Evolutionary conservation across 1,140 invertebrate species (phyloP), one percentile per base, ranked within the genome.

Genomic region (Portunus trituberculatus): DNA sequence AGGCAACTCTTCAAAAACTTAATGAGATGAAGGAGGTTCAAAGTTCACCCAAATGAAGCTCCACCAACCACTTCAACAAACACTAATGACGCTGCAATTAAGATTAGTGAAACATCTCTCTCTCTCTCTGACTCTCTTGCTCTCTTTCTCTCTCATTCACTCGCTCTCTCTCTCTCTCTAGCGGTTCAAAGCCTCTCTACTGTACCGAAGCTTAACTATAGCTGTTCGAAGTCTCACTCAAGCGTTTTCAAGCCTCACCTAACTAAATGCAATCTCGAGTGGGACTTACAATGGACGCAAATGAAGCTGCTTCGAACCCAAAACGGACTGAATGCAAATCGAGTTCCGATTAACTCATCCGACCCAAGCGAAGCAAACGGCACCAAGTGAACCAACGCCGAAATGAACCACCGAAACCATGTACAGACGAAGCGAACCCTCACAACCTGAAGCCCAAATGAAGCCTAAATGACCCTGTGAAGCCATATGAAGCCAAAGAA

Each of bases 181-280:
- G 67, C 48, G 88, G 39, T n/a, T 52, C 48, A 90, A 48, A 52
- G 88, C 88, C 29, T 90, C 88, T 48, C 32, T 89, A 89, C 16
- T 39, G 39, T 89, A 14, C 16, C 16, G 45, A 90, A 90, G 48
- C 88, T 8, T 90, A 76, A 76, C 67, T 76, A 76, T 76, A 76
- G 12, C 67, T 76, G 67, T 76, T 76, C 67, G 67, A 76, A 76
- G 67, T 76, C 67, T 76, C 67, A 76, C 67, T 76, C 67, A 76
- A 76, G 67, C 67, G 67, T 76, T 76, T 76, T n/a, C 20, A 76
- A 76, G 67, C 67, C 25, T 76, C 67, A 8, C 67, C 67, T 76
- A 76, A 76, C 67, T 76, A 76, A 76, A 76, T 76, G 67, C 67
- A 76, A 76, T 25, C 67, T 76, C 67, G 67, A 76, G 67, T 76